Percentiles rank a stretch among this genome's conserved stretches.
Evolutionary conservation across 2,797 vertebrate genomes (phyloP).

Genomic region (Falco naumanni): DNA sequence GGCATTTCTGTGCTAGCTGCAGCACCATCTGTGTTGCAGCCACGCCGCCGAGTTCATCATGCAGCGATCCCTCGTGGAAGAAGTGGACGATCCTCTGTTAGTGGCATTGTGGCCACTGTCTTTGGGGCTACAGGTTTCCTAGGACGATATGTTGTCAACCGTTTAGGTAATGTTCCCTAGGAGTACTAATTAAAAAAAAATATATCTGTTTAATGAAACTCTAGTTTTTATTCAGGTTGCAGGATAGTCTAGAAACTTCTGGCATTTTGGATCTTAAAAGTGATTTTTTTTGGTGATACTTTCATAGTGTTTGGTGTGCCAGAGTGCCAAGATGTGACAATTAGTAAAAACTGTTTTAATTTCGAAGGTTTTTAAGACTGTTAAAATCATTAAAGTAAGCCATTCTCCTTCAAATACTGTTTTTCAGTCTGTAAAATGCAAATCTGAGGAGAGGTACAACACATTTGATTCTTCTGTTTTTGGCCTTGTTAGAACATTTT

Average conservation of each 20-base stretch:
- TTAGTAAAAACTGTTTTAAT: not conserved
- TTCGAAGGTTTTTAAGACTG: not conserved
- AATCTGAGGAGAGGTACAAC: not conserved
- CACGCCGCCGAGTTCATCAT: slow-evolving; percentile 85
- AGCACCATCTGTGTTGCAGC: slow-evolving; percentile 72
- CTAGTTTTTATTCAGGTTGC: not conserved
- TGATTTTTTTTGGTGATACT: not conserved
- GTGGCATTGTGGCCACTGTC: slow-evolving; percentile 92
- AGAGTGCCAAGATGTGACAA: not conserved
- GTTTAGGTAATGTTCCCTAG: slow-evolving; percentile 82
- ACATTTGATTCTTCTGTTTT: not conserved
- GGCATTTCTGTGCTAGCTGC: slow-evolving; percentile 72
- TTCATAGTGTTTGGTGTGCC: not conserved
- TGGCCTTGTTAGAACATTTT: not conserved
- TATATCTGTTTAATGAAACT: accelerated
- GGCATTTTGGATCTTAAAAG: not conserved
- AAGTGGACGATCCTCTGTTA: slow-evolving; percentile 92
- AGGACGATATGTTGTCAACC: slow-evolving; percentile 91
- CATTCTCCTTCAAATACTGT: not conserved
- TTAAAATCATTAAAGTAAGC: not conserved
- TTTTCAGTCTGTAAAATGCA: not conserved
- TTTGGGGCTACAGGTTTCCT: slow-evolving; percentile 96
- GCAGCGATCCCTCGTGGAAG: slow-evolving; percentile 87
- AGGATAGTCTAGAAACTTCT: not conserved
- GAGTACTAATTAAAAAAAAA: not conserved